Evolutionary conservation across 2,888 invertebrate genomes (phyloP), one percentile per base, ranked within the genome.

Genomic region (Syritta pipiens): DNA sequence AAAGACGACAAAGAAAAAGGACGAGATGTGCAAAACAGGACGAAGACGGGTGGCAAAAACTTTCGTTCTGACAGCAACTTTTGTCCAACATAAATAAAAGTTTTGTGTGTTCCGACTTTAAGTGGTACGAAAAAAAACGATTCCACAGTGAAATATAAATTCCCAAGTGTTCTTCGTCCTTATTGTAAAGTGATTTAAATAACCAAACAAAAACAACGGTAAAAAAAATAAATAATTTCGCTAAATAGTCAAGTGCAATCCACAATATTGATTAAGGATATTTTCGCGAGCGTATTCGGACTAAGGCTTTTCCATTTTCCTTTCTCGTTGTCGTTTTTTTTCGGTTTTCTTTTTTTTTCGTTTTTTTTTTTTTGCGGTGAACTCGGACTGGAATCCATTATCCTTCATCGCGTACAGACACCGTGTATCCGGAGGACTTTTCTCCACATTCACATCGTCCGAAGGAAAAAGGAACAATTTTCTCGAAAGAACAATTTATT

Each of bases 61-160:
- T 84, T 85, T 85, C 84, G 84, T 84, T 83, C 84, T 85, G 85
- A 84, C 85, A 84, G 85, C 85, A 85, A 83, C 85, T 86, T 85
- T 85, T 84, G 83, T 81, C 84, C 84, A 85, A 88, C 88, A 88
- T 88, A 88, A 88, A 88, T 88, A 88, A 87, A 87, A 87, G 85
- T 86, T 86, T 86, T 88, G n/a, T n/a, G n/a, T n/a, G 86, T 87
- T 87, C 87, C 87, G 86, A 86, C 87, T 87, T 79, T 55, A 68
- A 79, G 79, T 79, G 72, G 79, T 68, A 74, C 74, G 49, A 68
- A 22, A 62, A 55, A 74, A 65, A 57, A 44, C 19, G 32, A 71
- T 53, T 72, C 42, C 51, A 32, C 17, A 51, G 22, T n/a, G n/a
- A n/a, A n/a, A 79, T 67, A 62, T 53, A 67, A 51, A 79, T 62